Base-by-base conservation (phyloP, 2,797 vertebrate species). In the Peromyscus nudipes region DNA sequence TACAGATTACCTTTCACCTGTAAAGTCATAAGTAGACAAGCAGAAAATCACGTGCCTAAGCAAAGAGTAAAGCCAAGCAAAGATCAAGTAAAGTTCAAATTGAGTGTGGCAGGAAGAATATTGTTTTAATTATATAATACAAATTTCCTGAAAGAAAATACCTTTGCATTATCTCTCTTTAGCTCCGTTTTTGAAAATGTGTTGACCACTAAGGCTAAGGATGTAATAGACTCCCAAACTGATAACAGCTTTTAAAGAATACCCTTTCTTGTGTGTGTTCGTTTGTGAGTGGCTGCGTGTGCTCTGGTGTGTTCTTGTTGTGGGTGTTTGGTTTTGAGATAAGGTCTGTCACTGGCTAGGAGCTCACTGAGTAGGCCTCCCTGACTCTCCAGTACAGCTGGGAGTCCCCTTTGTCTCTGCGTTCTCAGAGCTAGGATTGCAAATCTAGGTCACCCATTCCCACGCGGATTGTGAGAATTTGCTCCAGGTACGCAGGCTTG, bases 1-100 rank as follows among this genome's bases (percentile, higher is more conserved):
- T 86, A 8, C 0, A 73, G 4, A 75, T 25, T 62, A 23, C 81
- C 4, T 92, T 87, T 94, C 8, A 88, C 0, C 85, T 75, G 6
- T 10, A 79, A 81, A 83, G 31, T 87, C 43, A 17, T 43, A 31
- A 79, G 57, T 80, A 57, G 71, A 17, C 81, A 9, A 23, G 79
- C 14, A 91, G 64, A 90, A 95, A 94, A 65, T 82, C 40, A 89
- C 43, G 67, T 80, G 19, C 92, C 17, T 88, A 87, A 67, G 19
- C 89, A 17, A 75, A 37, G 8, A 60, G 34, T 57, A 19, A 87
- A 62, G 19, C 79, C 10, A 83, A 37, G 37, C 60, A 88, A 6
- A 60, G 34, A 64, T 77, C 19, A 62, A 62, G 4, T 31, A 40
- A 37, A 27, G 25, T 57, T 31, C 34, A 93, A 14, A 81, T 49